Evolutionary conservation across 2,888 invertebrate genomes (phyloP).

Genomic region (Stenodera caucasica): DNA sequence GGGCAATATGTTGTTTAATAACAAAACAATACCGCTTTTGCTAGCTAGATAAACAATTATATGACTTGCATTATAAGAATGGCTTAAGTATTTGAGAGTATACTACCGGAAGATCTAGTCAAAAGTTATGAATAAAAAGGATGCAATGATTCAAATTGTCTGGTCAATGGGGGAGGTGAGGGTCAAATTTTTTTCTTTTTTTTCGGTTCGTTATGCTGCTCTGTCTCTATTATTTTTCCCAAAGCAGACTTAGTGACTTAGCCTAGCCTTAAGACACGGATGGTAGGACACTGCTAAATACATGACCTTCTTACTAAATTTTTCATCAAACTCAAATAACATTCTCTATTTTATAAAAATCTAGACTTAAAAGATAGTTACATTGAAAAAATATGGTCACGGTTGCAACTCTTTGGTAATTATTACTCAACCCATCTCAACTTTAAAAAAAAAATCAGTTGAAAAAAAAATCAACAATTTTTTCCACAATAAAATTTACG

Average conservation of each 20-base stretch:
- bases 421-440: conserved; percentile 1
- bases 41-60: neutral
- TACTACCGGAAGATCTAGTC: conserved; percentile 42
- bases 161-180: conserved; percentile 16
- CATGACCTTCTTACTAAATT: conserved; percentile 7
- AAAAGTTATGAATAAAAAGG: conserved; percentile 44
- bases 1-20: conserved; percentile 1
- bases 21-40: conserved; percentile 12
- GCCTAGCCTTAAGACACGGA: conserved; percentile 25
- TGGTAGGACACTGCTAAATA: conserved; percentile 9
- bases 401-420: conserved; percentile 6
- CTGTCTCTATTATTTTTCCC: neutral
- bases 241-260: conserved; percentile 25
- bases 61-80: conserved; percentile 5
- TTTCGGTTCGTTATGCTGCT: conserved; percentile 2
- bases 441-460: neutral
- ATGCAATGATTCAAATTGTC: conserved; percentile 30
- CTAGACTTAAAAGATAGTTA: neutral
- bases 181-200: neutral
- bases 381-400: neutral
- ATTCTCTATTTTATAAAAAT: neutral
- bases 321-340: conserved; percentile 2
- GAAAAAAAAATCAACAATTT: neutral
- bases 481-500: neutral
- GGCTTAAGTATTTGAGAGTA: neutral